A percentile compares a stretch with the other conserved stretches of the same genome.
Evolutionary conservation across 2,888 invertebrate genomes (phyloP).

Genomic region (Agrochola lychnidis): DNA sequence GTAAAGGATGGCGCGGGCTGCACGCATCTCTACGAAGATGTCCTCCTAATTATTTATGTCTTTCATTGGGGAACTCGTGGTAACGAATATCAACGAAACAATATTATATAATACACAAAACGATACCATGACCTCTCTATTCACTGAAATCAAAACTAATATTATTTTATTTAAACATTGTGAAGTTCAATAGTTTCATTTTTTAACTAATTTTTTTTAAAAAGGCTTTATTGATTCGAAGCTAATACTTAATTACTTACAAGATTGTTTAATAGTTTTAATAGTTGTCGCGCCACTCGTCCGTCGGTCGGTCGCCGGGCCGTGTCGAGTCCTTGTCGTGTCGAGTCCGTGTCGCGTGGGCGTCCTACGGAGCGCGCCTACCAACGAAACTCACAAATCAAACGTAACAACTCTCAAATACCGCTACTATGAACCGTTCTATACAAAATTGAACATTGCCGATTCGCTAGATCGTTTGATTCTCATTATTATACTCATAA

Average conservation of each 20-base stretch:
- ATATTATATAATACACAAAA: slow-evolving; percentile 85
- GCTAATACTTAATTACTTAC: slow-evolving; percentile 91
- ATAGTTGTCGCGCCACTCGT: slow-evolving; percentile 82
- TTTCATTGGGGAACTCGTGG: slow-evolving; percentile 89
- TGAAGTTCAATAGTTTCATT: slow-evolving; percentile 88
- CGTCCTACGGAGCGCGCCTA: slow-evolving; percentile 72
- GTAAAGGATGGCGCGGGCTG: slow-evolving; percentile 67
- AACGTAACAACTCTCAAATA: slow-evolving; percentile 89
- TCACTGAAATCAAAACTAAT: slow-evolving; percentile 88
- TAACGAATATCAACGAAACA: slow-evolving; percentile 89
- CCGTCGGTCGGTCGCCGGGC: slow-evolving; percentile 57
- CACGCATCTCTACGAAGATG: slow-evolving; percentile 62
- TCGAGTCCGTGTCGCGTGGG: slow-evolving; percentile 64
- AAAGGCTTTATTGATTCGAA: slow-evolving; percentile 90
- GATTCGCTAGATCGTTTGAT: slow-evolving; percentile 88
- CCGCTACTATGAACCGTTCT: slow-evolving; percentile 90
- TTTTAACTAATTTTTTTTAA: slow-evolving; percentile 88
- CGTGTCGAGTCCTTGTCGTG: slow-evolving; percentile 46
- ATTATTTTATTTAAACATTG: slow-evolving; percentile 86
- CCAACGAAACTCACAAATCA: slow-evolving; percentile 84
- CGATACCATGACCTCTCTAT: slow-evolving; percentile 86
- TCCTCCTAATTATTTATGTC: slow-evolving; percentile 88
- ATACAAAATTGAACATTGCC: slow-evolving; percentile 90
- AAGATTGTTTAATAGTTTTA: slow-evolving; percentile 89
- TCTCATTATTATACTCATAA: slow-evolving; percentile 72